Evolutionary conservation across 2,888 invertebrate genomes (phyloP).

Genomic region (Sericinus montela): DNA sequence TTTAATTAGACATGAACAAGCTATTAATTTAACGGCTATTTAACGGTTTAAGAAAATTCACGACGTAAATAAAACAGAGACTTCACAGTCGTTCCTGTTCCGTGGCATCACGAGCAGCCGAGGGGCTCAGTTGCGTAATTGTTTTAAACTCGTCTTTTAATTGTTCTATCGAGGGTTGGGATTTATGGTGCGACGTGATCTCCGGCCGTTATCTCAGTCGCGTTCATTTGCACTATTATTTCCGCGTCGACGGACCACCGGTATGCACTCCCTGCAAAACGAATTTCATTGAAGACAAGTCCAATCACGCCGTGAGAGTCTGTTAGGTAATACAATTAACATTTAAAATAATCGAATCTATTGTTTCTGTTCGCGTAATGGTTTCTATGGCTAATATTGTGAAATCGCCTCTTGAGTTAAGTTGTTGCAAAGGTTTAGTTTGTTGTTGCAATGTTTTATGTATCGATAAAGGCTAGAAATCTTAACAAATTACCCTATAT

Average conservation of each 20-base stretch:
- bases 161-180: constrained; percentile 74
- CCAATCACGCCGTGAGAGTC: constrained; percentile 34
- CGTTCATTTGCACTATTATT: constrained; percentile 71
- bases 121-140: constrained; percentile 73
- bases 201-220: constrained; percentile 59
- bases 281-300: constrained; percentile 65
- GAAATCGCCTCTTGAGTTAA: constrained; percentile 10
- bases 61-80: constrained; percentile 8
- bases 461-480: constrained; percentile 3
- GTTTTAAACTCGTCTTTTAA: constrained; percentile 79
- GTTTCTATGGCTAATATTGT: constrained; percentile 9
- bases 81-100: constrained; percentile 27
- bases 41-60: constrained; percentile 7
- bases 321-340: constrained; percentile 44
- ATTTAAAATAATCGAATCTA: constrained; percentile 33
- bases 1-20: background rate
- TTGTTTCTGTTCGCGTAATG: constrained; percentile 28
- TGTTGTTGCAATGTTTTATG: constrained; percentile 2
- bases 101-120: constrained; percentile 59
- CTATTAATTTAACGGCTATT: constrained; percentile 7
- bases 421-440: constrained; percentile 5
- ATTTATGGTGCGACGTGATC: constrained; percentile 76
- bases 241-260: constrained; percentile 66
- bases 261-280: constrained; percentile 57
- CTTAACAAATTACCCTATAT: constrained; percentile 3